A percentile compares a stretch with the other conserved stretches of the same genome.
These are phyloP conservation scores for Phrynosoma platyrhinos DNA, from an alignment of 2,113 vertebrate species.

Conservation along the genomic window DNA sequence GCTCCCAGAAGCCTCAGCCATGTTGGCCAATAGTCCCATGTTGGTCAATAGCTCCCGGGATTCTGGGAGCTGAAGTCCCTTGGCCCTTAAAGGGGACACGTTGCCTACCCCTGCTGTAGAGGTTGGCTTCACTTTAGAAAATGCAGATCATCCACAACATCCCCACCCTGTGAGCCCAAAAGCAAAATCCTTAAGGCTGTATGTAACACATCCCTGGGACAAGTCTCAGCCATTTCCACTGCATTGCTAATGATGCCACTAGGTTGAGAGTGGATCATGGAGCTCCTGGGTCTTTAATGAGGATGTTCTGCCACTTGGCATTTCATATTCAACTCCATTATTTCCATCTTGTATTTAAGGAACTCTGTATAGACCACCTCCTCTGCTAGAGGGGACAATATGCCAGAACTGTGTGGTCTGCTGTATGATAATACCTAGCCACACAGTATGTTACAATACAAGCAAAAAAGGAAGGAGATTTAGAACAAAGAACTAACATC, in stretches of 20 bases:
- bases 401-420: background rate
- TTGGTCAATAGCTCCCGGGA: too few species aligned
- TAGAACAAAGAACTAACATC: background rate
- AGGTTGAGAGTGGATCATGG: background rate
- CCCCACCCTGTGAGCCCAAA: background rate
- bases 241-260: background rate
- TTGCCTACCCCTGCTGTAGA: too few species aligned
- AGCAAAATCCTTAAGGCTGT: background rate
- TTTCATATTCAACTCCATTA: background rate
- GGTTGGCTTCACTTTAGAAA: background rate
- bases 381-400: background rate
- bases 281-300: background rate
- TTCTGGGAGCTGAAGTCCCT: too few species aligned
- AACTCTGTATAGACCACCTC: background rate
- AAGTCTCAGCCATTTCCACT: background rate
- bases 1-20: too few species aligned
- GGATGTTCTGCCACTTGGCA: background rate
- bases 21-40: too few species aligned
- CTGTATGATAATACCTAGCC: background rate
- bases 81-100: too few species aligned
- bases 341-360: background rate
- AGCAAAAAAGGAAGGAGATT: background rate
- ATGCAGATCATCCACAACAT: background rate
- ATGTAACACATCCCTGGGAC: background rate
- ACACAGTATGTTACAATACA: background rate